Evolutionary conservation across 2,888 invertebrate species (phyloP).

Genomic region (Callyntrura sp.): DNA sequence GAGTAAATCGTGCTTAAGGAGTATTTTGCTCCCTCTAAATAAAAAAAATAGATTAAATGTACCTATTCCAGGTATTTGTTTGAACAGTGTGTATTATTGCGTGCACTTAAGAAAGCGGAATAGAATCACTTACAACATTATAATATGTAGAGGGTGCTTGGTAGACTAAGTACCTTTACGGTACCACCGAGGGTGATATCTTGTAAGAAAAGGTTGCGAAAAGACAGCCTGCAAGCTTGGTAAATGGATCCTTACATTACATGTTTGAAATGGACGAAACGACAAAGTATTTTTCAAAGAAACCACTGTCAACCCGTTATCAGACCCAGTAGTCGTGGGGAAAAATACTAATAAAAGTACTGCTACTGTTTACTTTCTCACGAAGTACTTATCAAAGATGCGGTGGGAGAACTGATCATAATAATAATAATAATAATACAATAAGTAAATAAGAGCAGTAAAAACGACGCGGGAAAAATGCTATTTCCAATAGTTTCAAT

Average conservation of each 20-base stretch:
- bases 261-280: slow-evolving; percentile 9
- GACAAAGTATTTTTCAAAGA: slow-evolving; percentile 47
- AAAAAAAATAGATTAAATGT: too few relatives aligned
- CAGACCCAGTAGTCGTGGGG: background rate
- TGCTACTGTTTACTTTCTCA: background rate
- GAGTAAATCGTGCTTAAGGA: too few relatives aligned
- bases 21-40: too few relatives aligned
- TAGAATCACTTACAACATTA: too few relatives aligned
- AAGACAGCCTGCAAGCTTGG: background rate
- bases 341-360: background rate
- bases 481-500: slow-evolving; percentile 24
- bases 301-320: background rate
- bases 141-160: too few relatives aligned
- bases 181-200: too few relatives aligned
- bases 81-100: too few relatives aligned
- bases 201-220: too few relatives aligned
- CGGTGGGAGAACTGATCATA: background rate
- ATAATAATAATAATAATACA: background rate
- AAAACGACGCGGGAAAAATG: slow-evolving; percentile 20
- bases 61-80: too few relatives aligned
- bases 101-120: too few relatives aligned
- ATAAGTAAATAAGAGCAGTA: slow-evolving; percentile 4
- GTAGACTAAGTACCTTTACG: too few relatives aligned
- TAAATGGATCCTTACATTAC: background rate
- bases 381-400: background rate